Conservation (phyloP, 2,113 vertebrate genomes). For the Salminus brasiliensis region DNA sequence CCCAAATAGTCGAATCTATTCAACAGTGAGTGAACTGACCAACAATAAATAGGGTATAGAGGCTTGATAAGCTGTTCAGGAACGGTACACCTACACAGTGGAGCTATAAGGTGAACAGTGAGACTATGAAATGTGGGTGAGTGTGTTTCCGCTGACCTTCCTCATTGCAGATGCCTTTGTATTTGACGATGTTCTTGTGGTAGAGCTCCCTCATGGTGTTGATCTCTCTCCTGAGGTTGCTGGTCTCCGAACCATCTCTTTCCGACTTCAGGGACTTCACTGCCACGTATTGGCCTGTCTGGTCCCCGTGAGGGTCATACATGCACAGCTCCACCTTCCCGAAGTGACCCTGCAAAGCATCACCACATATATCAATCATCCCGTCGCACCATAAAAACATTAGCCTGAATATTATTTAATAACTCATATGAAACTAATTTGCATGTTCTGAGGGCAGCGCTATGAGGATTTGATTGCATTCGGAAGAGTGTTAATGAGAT, state of each 20-base stretch:
- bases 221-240: conserved; percentile 86
- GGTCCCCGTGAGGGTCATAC: conserved; percentile 85
- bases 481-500: too few relatives aligned
- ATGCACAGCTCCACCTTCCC: conserved; percentile 88
- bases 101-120: too few relatives aligned
- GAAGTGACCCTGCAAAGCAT: conserved; percentile 80
- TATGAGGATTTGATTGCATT: too few relatives aligned
- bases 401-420: background rate
- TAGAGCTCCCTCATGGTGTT: conserved; percentile 87
- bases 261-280: conserved; percentile 87
- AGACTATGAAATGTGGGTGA: too few relatives aligned
- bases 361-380: background rate
- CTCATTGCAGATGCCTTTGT: conserved; percentile 87
- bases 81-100: too few relatives aligned
- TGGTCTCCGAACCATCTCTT: conserved; percentile 81
- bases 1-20: too few relatives aligned
- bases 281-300: conserved; percentile 85
- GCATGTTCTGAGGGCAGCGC: too few relatives aligned
- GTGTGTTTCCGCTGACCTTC: conserved; percentile 74
- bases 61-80: too few relatives aligned
- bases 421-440: too few relatives aligned
- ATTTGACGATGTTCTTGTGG: conserved; percentile 88
- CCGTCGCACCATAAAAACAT: background rate
- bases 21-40: too few relatives aligned
- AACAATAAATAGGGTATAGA: too few relatives aligned